Base-by-base conservation (phyloP, 1,140 invertebrate species). In the Muscidifurax raptorellus region DNA sequence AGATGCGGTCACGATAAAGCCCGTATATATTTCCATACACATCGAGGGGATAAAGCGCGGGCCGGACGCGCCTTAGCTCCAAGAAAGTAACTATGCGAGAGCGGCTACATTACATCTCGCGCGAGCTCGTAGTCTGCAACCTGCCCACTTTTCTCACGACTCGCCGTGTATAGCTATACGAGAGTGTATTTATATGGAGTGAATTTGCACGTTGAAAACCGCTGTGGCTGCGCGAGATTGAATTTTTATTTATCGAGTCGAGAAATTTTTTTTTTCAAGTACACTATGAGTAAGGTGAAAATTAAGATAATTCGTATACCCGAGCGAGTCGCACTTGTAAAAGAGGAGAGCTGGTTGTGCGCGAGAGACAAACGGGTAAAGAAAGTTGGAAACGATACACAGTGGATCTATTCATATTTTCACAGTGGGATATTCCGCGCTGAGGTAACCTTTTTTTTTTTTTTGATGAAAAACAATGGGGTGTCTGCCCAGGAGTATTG, bases 71-170 rank as follows among this genome's bases (percentile, higher is more conserved):
- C 77, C 64, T 79, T 40, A 40, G 36, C 71, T 22, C 7, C 30
- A 78, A 28, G 76, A 78, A 78, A 78, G 76, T 78, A 64, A 40
- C 36, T 40, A 40, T 47, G 40, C 30, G n/a, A 36, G 32, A 72
- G 18, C 10, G 40, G 36, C 74, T 13, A 30, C 28, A 36, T 78
- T 66, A 79, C 22, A 30, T 67, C 27, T 28, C 30, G 27, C 44
- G 44, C 36, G 36, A 9, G 3, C 15, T n/a, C 52, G 52, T 6
- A 7, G 18, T 59, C 52, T 18, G 52, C 22, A 59, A 28, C 77
- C 59, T 67, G 77, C 77, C 75, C 27, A 79, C 77, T 79, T 79
- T 79, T 79, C 77, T 79, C 77, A 79, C 77, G 77, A 64, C 44
- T 15, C 67, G 27, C 5, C 71, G 36, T 30, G 32, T n/a, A n/a